These are phyloP conservation scores for Cantharis rufa DNA, from an alignment of 2,888 invertebrate genomes.

Conservation along the genomic window DNA sequence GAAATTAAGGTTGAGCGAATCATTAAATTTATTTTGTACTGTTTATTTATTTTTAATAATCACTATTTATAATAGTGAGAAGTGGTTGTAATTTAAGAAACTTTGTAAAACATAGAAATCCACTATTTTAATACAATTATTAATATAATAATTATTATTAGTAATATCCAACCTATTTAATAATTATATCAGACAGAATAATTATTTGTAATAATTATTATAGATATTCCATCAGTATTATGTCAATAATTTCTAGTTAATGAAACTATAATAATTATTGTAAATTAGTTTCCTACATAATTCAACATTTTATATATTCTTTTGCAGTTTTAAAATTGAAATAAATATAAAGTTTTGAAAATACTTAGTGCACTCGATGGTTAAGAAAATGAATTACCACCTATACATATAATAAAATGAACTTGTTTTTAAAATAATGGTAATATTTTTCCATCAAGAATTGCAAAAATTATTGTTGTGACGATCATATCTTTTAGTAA, in stretches of 20 bases:
- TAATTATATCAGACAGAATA: neutral
- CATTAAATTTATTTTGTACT: neutral
- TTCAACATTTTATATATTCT: neutral
- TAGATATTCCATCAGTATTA: neutral
- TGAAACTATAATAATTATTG: neutral
- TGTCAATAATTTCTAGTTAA: neutral
- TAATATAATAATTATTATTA: neutral
- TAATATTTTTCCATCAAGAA: neutral
- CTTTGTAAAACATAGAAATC: neutral
- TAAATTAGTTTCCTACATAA: neutral
- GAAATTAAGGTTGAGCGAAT: neutral
- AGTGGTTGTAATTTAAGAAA: neutral
- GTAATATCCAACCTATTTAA: neutral
- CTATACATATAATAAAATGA: neutral
- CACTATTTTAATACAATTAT: neutral
- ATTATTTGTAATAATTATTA: neutral
- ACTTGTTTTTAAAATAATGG: slow-evolving; percentile 14
- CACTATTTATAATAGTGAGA: neutral
- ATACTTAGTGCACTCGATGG: neutral
- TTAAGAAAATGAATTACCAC: neutral
- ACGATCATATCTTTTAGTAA: slow-evolving; percentile 25
- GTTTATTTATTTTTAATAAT: too few species aligned
- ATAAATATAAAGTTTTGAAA: neutral
- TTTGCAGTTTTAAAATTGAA: neutral
- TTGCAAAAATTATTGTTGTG: slow-evolving; percentile 13